Percentiles rank a stretch among this genome's conserved stretches.
These are phyloP conservation scores for Trypoxylon attenuatum DNA, from an alignment of 2,888 invertebrate species.

Conservation along the genomic window DNA sequence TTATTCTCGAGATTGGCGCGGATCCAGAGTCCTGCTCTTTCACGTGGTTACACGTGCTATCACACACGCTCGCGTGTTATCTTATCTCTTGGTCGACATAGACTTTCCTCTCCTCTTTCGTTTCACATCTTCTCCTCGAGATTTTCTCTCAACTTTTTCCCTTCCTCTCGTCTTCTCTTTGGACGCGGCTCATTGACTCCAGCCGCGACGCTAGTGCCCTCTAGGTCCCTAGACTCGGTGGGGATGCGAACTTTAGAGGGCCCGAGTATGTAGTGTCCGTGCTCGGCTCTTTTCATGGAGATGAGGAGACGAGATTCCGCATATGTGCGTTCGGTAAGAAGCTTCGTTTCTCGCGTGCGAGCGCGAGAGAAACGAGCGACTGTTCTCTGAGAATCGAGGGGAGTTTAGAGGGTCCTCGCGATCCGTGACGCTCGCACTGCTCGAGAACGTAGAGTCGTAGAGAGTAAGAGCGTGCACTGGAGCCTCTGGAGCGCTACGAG, in stretches of 20 bases:
- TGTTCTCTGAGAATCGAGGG: too few species aligned
- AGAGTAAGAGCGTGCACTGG: background rate
- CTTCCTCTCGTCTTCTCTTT: background rate
- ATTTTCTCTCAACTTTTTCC: background rate
- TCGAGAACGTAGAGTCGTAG: background rate
- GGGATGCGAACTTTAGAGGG: too few species aligned
- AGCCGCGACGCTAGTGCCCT: background rate
- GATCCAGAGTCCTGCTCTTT: constrained; percentile 47
- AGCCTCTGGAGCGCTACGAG: constrained; percentile 10
- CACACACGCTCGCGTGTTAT: constrained; percentile 13
- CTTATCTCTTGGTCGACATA: too few species aligned
- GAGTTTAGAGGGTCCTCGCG: background rate
- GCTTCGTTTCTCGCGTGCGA: too few species aligned
- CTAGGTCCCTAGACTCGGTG: too few species aligned
- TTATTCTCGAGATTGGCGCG: constrained; percentile 60
- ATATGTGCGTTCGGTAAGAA: too few species aligned
- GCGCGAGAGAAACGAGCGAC: too few species aligned
- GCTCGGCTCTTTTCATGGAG: too few species aligned
- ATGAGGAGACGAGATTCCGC: too few species aligned
- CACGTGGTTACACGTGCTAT: constrained; percentile 16
- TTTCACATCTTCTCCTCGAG: background rate
- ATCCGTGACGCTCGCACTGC: too few species aligned
- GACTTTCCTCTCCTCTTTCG: too few species aligned
- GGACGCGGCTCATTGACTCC: background rate
- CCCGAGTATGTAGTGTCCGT: too few species aligned